phyloP scores from a whole-genome alignment of 2,888 invertebrate species.

The Drosophila pseudotakahashii region DNA sequence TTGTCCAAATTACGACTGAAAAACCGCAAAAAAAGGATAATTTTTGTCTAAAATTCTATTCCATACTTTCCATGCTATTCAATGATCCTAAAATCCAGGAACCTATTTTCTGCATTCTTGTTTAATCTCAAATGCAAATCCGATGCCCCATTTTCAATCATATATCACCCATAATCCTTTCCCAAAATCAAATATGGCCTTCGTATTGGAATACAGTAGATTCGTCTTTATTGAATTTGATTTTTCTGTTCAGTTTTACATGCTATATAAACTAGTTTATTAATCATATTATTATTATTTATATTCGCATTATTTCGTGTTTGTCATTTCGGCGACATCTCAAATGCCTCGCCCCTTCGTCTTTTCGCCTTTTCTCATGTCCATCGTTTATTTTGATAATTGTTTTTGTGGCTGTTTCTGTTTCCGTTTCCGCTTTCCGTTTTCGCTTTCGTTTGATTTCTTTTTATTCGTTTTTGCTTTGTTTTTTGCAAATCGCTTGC shows the following conservation, averaged over 20 bases:
- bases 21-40: too few relatives aligned
- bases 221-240: slow-evolving; percentile 79
- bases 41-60: too few relatives aligned
- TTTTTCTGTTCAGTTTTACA: slow-evolving; percentile 76
- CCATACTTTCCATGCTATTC: too few relatives aligned
- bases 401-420: slow-evolving; percentile 32
- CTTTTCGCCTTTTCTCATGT: slow-evolving; percentile 4
- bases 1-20: too few relatives aligned
- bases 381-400: slow-evolving; percentile 36
- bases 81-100: too few relatives aligned
- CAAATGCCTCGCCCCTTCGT: neutral
- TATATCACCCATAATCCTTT: neutral
- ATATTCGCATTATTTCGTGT: slow-evolving; percentile 50
- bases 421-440: slow-evolving; percentile 13
- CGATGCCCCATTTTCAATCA: too few relatives aligned
- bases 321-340: slow-evolving; percentile 11
- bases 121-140: too few relatives aligned
- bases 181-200: neutral
- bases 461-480: slow-evolving; percentile 31
- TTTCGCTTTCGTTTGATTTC: slow-evolving; percentile 44
- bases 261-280: slow-evolving; percentile 75
- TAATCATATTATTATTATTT: slow-evolving; percentile 58
- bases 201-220: slow-evolving; percentile 72
- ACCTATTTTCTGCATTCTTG: too few relatives aligned
- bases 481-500: slow-evolving; percentile 8